Evolutionary conservation across 2,888 invertebrate species (phyloP).

Genomic region (Andrena chrysosceles): DNA sequence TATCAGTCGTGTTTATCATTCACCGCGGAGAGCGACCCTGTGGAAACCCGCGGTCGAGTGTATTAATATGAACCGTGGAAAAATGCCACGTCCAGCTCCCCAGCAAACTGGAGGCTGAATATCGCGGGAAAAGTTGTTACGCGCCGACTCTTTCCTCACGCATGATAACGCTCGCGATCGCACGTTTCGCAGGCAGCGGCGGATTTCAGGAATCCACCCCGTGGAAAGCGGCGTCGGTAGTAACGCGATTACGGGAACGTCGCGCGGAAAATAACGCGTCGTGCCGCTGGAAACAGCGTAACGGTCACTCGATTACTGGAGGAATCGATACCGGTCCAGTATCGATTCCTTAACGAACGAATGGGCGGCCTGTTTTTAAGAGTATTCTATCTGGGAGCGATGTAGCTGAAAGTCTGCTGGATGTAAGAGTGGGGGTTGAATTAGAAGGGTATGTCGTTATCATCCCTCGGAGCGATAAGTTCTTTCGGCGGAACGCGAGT

Average conservation of each 20-base stretch:
- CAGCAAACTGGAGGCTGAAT: conserved; percentile 11
- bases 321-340: conserved; percentile 32
- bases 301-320: conserved; percentile 30
- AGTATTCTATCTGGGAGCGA: too few species aligned
- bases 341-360: neutral
- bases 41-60: neutral
- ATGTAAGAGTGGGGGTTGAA: neutral
- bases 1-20: conserved; percentile 35
- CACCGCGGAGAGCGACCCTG: conserved; percentile 1
- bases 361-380: too few species aligned
- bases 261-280: conserved; percentile 44
- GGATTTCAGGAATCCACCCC: conserved; percentile 39
- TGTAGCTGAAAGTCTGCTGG: too few species aligned
- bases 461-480: neutral
- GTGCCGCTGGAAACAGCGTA: conserved; percentile 40
- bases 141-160: neutral
- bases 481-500: conserved; percentile 1
- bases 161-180: conserved; percentile 17
- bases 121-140: conserved; percentile 40
- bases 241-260: conserved; percentile 45
- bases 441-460: conserved; percentile 8
- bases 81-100: conserved; percentile 1
- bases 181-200: conserved; percentile 2
- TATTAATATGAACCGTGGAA: conserved; percentile 20
- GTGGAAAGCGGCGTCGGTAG: conserved; percentile 38